These are phyloP conservation scores for Anniella stebbinsi DNA, from an alignment of 2,797 vertebrate genomes.

Conservation along the genomic window DNA sequence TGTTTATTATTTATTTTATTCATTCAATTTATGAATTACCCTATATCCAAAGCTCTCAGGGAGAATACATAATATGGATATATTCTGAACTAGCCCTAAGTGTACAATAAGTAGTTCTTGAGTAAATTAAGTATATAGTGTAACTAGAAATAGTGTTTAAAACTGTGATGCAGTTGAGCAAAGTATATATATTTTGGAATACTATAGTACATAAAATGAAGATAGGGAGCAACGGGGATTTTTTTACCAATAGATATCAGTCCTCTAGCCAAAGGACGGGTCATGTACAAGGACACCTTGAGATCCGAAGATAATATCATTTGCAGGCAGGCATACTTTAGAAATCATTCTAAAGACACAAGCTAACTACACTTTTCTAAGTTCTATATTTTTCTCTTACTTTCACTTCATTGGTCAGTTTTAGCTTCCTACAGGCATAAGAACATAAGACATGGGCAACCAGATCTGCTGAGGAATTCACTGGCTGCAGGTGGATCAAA, in stretches of 20 bases:
- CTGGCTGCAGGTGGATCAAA: slow-evolving; percentile 39
- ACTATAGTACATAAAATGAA: slow-evolving; percentile 53
- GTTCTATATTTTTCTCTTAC: not conserved
- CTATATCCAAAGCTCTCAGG: too few relatives aligned
- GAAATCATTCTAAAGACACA: slow-evolving; percentile 19
- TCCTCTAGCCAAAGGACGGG: slow-evolving; percentile 40
- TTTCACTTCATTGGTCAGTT: slow-evolving; percentile 42
- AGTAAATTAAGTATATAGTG: not conserved
- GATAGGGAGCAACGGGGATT: slow-evolving; percentile 27
- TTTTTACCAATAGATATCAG: slow-evolving; percentile 50
- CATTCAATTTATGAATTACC: too few relatives aligned
- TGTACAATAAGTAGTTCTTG: not conserved
- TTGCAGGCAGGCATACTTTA: slow-evolving; percentile 26
- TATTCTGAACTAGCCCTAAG: not conserved
- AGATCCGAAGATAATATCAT: slow-evolving; percentile 40
- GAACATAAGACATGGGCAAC: not conserved
- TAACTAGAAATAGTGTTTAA: not conserved
- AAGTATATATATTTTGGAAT: slow-evolving; percentile 49
- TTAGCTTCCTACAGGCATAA: slow-evolving; percentile 16
- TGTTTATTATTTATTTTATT: too few relatives aligned
- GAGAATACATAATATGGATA: too few relatives aligned
- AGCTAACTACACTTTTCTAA: slow-evolving; percentile 29
- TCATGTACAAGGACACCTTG: slow-evolving; percentile 52
- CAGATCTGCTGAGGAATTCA: not conserved
- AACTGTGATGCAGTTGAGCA: not conserved